Evolutionary conservation across 2,888 invertebrate species (phyloP), one percentile per base, ranked within the genome.

Genomic region (Ormyrus nitidulus): DNA sequence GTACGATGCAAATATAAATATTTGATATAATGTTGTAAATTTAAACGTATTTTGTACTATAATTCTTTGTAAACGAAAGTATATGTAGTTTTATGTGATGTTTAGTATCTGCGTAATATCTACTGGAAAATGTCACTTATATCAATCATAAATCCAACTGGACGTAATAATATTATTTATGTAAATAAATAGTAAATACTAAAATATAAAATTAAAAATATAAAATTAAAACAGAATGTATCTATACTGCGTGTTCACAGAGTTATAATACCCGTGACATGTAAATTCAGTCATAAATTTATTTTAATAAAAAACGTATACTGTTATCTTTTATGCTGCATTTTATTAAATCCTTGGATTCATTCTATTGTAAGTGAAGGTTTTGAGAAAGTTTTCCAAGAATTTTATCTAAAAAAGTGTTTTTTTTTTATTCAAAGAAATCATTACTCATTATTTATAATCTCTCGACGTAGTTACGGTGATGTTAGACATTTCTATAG

Each of bases 271-370:
- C 61, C 62, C 66, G 19, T 73, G 19, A 56, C 9, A 80, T 82
- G 74, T 82, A 77, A 69, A 81, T 48, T 64, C 72, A 79, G 79
- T 81, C 73, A 77, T 70, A 70, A 76, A 74, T 80, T 82, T 77
- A 82, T 80, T 77, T 80, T 79, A 80, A 64, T 79, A 80, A 80
- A 81, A 75, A 77, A 82, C 59, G 75, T 82, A 77, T 77, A 79
- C 74, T 79, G 66, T 46, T 59, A 77, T 72, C 8, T 68, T 58
- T 51, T 65, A 79, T 13, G 46, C 59, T 13, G 6, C 11, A 7
- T 51, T 66, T 77, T 53, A 59, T 73, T 69, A 13, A 72, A 53
- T 19, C 61, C 13, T 48, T 46, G 6, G 1, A 34, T 34, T 70
- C 46, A 69, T 34, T 54, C 49, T 44, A 8, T 19, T 34, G 8